Base-by-base conservation (phyloP, 2,797 vertebrate species). In the Adrianichthys oophorus region DNA sequence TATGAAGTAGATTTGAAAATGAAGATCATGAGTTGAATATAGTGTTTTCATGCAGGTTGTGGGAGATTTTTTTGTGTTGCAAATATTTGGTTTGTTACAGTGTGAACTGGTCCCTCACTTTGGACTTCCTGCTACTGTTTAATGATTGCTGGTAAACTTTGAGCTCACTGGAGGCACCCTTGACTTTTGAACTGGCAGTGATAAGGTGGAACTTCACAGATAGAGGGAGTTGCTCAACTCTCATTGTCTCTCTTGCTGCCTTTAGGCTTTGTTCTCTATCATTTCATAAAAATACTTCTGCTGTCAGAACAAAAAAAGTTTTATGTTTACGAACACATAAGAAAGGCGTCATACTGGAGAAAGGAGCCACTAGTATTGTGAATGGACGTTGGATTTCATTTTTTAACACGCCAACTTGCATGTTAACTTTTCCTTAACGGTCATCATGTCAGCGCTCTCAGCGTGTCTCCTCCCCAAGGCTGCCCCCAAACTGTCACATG, bases 401-500 rank as follows among this genome's bases (percentile, higher is more conserved):
- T 42, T 37, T 52, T 37, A 61, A 78, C 69, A 50, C 70, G 74
- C 71, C 74, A 72, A 37, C 69, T 80, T 14, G 10, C 69, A 78
- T 80, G 82, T 74, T 61, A 78, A 56, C 53, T 17, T 62, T 74
- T 65, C 66, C 70, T 76, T 77, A 83, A 83, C 76, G 79, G 70
- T 70, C 74, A 64, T 62, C 66, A 56, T 77, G 69, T 65, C 65
- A 61, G 42, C 24, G 43, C 62, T 26, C 41, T 41, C 61, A 4
- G 15, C 56, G 23, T 44, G 23, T 64, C 72, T 54, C 57, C 82
- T 60, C 68, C 76, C 71, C 78, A 71, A 60, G 63, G 75, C 84
- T 90, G 89, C 76, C 83, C 89, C 80, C 80, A 87, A 87, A 90
- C 86, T 90, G 88, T 89, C 87, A 89, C 63, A 84, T 84, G 76